Base-by-base conservation (phyloP, 1,140 invertebrate species). In the Sesamia nonagrioides region DNA sequence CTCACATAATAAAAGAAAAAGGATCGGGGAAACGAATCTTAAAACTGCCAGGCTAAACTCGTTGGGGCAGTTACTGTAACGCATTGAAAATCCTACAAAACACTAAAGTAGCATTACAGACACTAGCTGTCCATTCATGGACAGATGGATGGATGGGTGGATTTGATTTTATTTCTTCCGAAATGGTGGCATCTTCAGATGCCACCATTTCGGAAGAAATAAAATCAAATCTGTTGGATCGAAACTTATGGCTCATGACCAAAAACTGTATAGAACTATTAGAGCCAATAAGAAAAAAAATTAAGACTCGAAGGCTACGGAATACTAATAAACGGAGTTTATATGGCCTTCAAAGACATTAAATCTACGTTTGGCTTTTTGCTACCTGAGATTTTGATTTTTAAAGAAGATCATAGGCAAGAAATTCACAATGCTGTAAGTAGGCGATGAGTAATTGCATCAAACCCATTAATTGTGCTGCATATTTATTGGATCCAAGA, bases 381-480 rank as follows among this genome's bases (percentile, higher is more conserved):
- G 11, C 48, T 81, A 5, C 74, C 79, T 11, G 61, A 81, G 11
- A 79, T 80, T 56, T 45, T 78, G 6, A 81, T 83, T 48, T 17
- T 83, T 69, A 54, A 79, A 71, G 66, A 74, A 13, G 78, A 15
- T 40, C 27, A 56, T 79, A n/a, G n/a, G n/a, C n/a, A n/a, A n/a
- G n/a, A n/a, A n/a, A n/a, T n/a, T n/a, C n/a, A n/a, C n/a, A n/a
- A 52, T 52, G 18, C 8, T 68, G 56, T 82, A 42, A 48, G 17
- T 21, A 79, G 42, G 13, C 27, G 80, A 50, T 66, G 68, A 82
- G 71, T 74, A 68, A 81, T 17, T 82, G 66, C 17, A 18, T 86
- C n/a, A 81, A 83, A 27, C 81, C 83, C 4, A 83, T 84, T 60
- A 81, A 86, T 76, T 81, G 37, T 68, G 84, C 78, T 33, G 82